Base-by-base conservation (phyloP, 2,888 invertebrate species). In the Baccha elongata region DNA sequence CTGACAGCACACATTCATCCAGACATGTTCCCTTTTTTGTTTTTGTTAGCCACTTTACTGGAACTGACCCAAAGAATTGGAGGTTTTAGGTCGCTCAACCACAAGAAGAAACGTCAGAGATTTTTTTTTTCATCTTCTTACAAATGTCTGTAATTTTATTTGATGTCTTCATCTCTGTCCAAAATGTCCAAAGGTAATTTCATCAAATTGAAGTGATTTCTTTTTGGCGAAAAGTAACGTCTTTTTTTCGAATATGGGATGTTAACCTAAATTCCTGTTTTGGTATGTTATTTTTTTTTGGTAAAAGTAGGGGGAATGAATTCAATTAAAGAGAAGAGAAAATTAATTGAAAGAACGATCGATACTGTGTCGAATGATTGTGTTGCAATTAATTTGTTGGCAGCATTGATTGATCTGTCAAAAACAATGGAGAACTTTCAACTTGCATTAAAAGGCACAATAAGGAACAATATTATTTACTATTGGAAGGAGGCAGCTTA, bases 81-180 rank as follows among this genome's bases (percentile, higher is more conserved):
- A 60, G 26, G 50, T 60, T 68, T 68, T 75, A 50, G 69, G 69
- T 69, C 69, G 44, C 32, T 26, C 8, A 13, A 42, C 55, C 8
- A 15, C 37, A 19, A 48, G 13, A 26, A 4, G 10, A 10, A 19
- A 29, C 48, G 3, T 32, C 44, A 32, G 23, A 19, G 40, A 48
- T 60, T 35, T 53, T 35, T 6, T 35, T 11, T 50, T 26, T 17
- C 8, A 8, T 40, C 23, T 15, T 7, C 13, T 15, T 15, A n/a
- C 26, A 42, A 32, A 60, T 13, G 37, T 46, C 42, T 21, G 44
- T 44, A 60, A 68, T 58, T 55, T 50, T 40, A 26, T 60, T 75
- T 68, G 74, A 75, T 42, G 74, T 68, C 74, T 75, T 60, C 60
- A 68, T 75, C 15, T 29, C 55, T 40, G 53, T 62, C 60, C 60